Conservation (phyloP, 2,888 invertebrate species). For the Tenthredo amoena region DNA sequence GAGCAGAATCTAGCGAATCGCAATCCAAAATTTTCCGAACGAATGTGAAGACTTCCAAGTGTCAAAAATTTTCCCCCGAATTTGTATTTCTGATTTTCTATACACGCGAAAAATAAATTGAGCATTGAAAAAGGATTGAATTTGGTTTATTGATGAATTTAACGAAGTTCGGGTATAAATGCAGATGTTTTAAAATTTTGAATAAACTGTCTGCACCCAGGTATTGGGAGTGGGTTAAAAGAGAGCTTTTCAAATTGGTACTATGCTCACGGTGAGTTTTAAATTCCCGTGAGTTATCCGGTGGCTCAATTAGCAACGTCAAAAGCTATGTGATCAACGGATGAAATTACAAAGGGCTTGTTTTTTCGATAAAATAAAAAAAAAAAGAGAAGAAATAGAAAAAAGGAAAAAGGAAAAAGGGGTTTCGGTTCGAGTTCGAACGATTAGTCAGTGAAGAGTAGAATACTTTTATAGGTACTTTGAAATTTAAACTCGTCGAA, state of each 20-base stretch:
- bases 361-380: background rate
- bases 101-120: too few relatives aligned
- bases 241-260: background rate
- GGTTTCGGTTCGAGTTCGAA: background rate
- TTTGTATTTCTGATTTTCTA: too few relatives aligned
- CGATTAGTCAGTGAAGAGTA: background rate
- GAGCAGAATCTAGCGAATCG: too few relatives aligned
- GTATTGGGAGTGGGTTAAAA: background rate
- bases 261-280: background rate
- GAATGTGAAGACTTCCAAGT: too few relatives aligned
- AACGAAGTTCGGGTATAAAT: too few relatives aligned
- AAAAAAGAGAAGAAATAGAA: background rate
- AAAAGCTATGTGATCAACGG: slow-evolving; percentile 29
- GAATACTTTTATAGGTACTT: background rate
- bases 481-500: background rate
- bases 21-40: background rate
- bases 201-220: too few relatives aligned
- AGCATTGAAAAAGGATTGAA: too few relatives aligned
- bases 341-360: slow-evolving; percentile 28
- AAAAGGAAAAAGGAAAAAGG: background rate
- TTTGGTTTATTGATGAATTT: too few relatives aligned
- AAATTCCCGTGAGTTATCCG: slow-evolving; percentile 17
- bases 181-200: too few relatives aligned
- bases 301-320: slow-evolving; percentile 26
- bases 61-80: too few relatives aligned